These are phyloP conservation scores for Andrena hattorfiana DNA, from an alignment of 2,888 invertebrate genomes.

Conservation along the genomic window DNA sequence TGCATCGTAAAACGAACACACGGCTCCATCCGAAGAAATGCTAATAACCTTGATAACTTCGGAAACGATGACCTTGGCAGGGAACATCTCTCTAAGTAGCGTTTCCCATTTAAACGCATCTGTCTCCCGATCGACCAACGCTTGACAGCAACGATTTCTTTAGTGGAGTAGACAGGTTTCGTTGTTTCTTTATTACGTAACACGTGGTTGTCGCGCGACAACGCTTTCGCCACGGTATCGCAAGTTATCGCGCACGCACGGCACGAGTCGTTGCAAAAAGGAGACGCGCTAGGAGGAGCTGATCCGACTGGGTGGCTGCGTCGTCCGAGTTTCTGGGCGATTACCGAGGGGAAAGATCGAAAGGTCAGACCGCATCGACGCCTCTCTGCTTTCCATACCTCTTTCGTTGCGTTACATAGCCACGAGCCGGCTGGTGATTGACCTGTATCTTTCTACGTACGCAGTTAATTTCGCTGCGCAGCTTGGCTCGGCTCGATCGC, in stretches of 20 bases:
- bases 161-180: neutral
- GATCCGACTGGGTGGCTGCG: neutral
- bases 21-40: neutral
- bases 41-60: conserved; percentile 29
- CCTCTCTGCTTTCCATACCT: conserved; percentile 57
- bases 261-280: too few relatives aligned
- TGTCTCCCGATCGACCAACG: neutral
- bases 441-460: conserved; percentile 49
- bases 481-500: conserved; percentile 28
- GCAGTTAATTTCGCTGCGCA: conserved; percentile 49
- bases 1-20: conserved; percentile 25
- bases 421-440: conserved; percentile 34
- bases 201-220: too few relatives aligned
- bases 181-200: too few relatives aligned
- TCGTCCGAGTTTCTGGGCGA: conserved; percentile 26
- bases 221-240: too few relatives aligned
- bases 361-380: conserved; percentile 55
- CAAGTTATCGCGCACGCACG: too few relatives aligned
- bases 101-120: neutral
- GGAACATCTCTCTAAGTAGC: neutral
- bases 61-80: conserved; percentile 1
- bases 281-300: neutral
- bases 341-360: conserved; percentile 29
- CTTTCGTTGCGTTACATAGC: conserved; percentile 41
- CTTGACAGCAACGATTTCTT: neutral